Base-by-base conservation (phyloP, 1,140 invertebrate genomes). In the Chelonus insularis region DNA sequence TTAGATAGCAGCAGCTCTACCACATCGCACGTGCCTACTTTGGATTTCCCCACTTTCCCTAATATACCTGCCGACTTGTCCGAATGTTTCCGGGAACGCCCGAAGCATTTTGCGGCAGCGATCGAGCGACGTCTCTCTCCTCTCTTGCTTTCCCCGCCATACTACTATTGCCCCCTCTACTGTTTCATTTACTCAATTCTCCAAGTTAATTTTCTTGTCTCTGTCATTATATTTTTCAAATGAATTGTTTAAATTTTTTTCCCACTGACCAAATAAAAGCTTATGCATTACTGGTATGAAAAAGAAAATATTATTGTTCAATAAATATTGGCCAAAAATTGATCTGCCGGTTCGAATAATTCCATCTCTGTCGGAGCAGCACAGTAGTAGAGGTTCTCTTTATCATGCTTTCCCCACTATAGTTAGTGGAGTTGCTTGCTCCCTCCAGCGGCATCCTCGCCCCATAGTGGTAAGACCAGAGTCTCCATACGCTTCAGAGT, bases 121-220 rank as follows among this genome's bases (percentile, higher is more conserved):
- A 72, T 77, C 75, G 74, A 76, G 72, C 73, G 74, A 72, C 67
- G 71, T 68, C 56, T 66, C 64, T 61, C 61, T 65, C 60, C 66
- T 60, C 36, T n/a, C n/a, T 37, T 18, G 41, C 55, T 65, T 63
- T 39, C 56, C 52, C 12, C 32, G 23, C 14, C 20, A 18, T 4
- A 57, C 34, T 29, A 2, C 14, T 11, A 2, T 34, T 34, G 12
- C 52, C 32, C 12, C 56, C 58, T 54, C 16, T n/a, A n/a, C 29
- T 37, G 45, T 58, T 32, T 29, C 21, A 8, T n/a, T n/a, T 8
- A 18, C 32, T 12, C 37, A 29, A 37, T 14, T 23, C 23, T 43
- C 23, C 8, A 45, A 56, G 7, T 41, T 54, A 12, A 52, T 60
- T 12, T 21, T 56, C 41, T 57, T 43, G 37, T 60, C 21, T 41